Base-by-base conservation (phyloP, 2,888 invertebrate genomes). In the Oscheius onirici region DNA sequence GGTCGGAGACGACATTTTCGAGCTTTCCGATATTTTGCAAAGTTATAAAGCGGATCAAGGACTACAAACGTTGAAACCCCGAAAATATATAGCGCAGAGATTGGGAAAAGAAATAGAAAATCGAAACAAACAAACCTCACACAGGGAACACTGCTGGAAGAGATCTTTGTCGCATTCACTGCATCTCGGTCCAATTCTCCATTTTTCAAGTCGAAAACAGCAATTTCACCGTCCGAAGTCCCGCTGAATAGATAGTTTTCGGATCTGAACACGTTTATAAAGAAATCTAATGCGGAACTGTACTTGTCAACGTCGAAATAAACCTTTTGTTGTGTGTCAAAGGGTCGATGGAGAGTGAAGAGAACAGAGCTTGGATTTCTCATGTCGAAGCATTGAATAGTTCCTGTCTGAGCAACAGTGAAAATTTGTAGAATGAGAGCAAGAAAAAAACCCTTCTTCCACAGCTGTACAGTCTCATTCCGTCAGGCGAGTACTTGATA, bases 401-500 rank as follows among this genome's bases (percentile, higher is more conserved):
- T 34, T 13, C 41, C 41, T 1, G 57, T 69, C 69, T 58, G 34
- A 20, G n/a, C n/a, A n/a, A 34, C 3, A 6, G 34, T 22, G 52
- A 44, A 44, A n/a, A n/a, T n/a, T n/a, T n/a, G n/a, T n/a, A n/a
- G n/a, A n/a, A n/a, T n/a, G n/a, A n/a, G n/a, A n/a, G n/a, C n/a
- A 8, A 34, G 34, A 8, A 11, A 20, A 20, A 46, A 49, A 46
- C 74, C 15, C 71, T 74, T 41, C 74, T 58, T 55, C 74, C 69
- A n/a, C 63, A 58, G 26, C 74, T 60, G 61, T 75, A 75, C 11
- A 75, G 26, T 52, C 57, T 75, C 54, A 70, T 61, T 10, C 75
- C 75, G 46, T 75, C 74, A 0, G 69, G 17, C 13, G 75, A 75
- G 60, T 74, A 75, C 51, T 74, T 57, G 20, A 75, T 17, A 41